Base-by-base conservation (phyloP, 2,113 vertebrate genomes). In the Poeciliopsis prolifica region DNA sequence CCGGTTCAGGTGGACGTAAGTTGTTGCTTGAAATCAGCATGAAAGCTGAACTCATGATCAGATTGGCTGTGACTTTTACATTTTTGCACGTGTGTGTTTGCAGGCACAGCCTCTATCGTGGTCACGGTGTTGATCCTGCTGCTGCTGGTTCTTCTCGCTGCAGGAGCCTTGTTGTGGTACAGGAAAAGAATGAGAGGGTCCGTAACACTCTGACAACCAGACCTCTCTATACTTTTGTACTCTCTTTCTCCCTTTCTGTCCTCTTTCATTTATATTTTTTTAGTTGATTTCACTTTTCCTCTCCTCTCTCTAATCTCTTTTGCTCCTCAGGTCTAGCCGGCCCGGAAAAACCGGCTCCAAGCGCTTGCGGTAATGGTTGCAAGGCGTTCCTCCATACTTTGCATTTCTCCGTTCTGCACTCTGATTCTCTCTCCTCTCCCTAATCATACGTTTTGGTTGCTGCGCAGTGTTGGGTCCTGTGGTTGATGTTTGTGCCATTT, bases 141-240 rank as follows among this genome's bases (percentile, higher is more conserved):
- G 61, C 87, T 98, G 70, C 80, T 95, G 85, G 33, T 96, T 61
- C 91, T 98, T 1, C 86, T 97, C 82, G 86, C 92, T 1, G 95
- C 82, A 0, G 96, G 95, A 78, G 93, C 87, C 0, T 88, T 97
- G n/a, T 86, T 96, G 80, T 99, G 97, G 97, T 99, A 98, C 87
- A 95, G 95, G 70, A 95, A 90, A 72, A 92, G 96, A 65, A 96
- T 97, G 90, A 95, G 95, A 90, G 97, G 97, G 97, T 99, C 88
- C 96, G 97, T 82, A 9, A 65, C 40, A 44, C 10, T 1, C 11
- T 0, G 4, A 65, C 48, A 61, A 9, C 51, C 22, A 17, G 3
- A 3, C 30, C 67, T 72, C 26, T 26, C 40, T 35, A 13, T 65
- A 30, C 22, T 80, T 75, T 71, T 84, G 24, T 30, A 7, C 26